These are phyloP conservation scores for Liposcelis brunnea DNA, from an alignment of 2,888 invertebrate species.

Conservation along the genomic window DNA sequence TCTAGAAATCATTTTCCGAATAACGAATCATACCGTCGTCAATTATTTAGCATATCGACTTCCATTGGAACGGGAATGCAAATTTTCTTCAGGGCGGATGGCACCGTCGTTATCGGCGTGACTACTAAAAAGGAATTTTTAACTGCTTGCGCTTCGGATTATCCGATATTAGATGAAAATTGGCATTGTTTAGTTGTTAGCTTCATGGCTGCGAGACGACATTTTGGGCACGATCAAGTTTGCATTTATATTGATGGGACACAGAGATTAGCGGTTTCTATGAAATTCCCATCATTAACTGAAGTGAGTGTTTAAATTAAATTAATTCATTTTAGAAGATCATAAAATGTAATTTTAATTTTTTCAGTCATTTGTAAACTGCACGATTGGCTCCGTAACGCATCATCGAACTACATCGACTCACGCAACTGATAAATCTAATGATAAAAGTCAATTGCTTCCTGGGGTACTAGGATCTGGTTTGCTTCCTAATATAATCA, in stretches of 20 bases:
- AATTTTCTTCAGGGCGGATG: constrained; percentile 36
- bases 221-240: constrained; percentile 40
- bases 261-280: constrained; percentile 31
- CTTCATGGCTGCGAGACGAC: constrained; percentile 29
- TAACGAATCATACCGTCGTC: constrained; percentile 22
- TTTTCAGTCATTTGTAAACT: constrained; percentile 17
- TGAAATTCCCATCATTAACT: constrained; percentile 37
- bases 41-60: constrained; percentile 34
- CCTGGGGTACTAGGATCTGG: constrained; percentile 13
- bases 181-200: constrained; percentile 41
- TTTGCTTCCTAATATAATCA: constrained; percentile 18
- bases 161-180: constrained; percentile 26
- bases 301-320: constrained; percentile 27
- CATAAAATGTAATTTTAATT: constrained; percentile 4
- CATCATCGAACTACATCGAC: constrained; percentile 11
- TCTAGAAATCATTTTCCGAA: constrained; percentile 15
- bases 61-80: constrained; percentile 37
- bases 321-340: not conserved
- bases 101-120: constrained; percentile 36
- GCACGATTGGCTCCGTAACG: constrained; percentile 17
- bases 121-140: constrained; percentile 37
- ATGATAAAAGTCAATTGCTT: constrained; percentile 2
- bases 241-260: constrained; percentile 39
- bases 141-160: constrained; percentile 31
- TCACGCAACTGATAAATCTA: constrained; percentile 1